A percentile compares a stretch with the other conserved stretches of the same genome.
phyloP scores from a whole-genome alignment of 2,888 invertebrate genomes.

The Conops quadrifasciatus region DNA sequence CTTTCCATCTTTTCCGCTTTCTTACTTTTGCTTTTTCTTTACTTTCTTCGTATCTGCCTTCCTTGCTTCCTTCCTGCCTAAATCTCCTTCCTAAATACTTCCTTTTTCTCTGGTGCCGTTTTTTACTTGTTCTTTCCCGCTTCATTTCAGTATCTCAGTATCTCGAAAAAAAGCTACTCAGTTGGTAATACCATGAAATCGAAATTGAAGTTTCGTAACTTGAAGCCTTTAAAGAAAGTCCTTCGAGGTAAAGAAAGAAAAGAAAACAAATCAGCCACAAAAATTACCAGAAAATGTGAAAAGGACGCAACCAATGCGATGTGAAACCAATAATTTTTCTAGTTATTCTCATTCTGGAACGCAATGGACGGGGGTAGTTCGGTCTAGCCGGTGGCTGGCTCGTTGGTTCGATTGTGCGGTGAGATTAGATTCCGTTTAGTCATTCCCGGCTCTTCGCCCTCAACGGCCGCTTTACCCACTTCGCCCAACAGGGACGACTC shows the following conservation, averaged over 20 bases:
- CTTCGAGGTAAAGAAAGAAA: background rate
- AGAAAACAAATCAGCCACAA: background rate
- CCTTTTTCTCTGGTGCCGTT: too few species aligned
- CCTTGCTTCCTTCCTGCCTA: background rate
- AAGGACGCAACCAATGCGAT: background rate
- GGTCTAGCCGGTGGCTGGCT: too few species aligned
- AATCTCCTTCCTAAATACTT: background rate
- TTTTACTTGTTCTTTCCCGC: background rate
- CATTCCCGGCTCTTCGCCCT: background rate
- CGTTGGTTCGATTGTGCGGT: too few species aligned
- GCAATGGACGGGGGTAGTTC: too few species aligned
- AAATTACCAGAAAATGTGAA: background rate
- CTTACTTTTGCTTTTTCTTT: background rate
- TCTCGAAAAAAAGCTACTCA: background rate
- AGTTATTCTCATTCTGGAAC: background rate
- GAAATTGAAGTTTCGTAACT: conserved; percentile 10
- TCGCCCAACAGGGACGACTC: too few species aligned
- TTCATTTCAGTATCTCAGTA: background rate
- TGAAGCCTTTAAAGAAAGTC: conserved; percentile 12
- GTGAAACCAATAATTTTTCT: conserved; percentile 22
- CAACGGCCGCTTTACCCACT: background rate
- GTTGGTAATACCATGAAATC: conserved; percentile 5
- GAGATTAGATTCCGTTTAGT: background rate
- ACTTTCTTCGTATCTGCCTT: background rate
- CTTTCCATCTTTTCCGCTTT: conserved; percentile 7